Percentiles rank a stretch among this genome's conserved stretches.
phyloP scores from a whole-genome alignment of 2,113 vertebrate genomes.

The Saguinus imperator region DNA sequence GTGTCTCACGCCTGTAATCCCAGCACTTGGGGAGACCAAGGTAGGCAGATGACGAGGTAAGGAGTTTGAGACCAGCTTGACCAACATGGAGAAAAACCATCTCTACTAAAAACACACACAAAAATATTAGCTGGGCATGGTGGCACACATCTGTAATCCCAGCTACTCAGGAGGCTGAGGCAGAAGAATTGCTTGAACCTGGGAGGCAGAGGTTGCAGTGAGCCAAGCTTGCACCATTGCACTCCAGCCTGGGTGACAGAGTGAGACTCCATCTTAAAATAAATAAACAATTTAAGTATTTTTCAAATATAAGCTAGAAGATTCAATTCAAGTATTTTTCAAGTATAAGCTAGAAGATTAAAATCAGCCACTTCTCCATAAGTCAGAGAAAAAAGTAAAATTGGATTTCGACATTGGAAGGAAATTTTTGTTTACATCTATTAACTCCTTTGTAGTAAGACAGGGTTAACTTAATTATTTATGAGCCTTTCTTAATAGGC shows the following conservation, averaged over 20 bases:
- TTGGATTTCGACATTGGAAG: not conserved
- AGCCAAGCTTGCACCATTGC: not conserved
- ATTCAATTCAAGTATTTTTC: not conserved
- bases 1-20: not conserved
- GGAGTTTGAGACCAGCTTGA: not conserved
- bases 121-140: too few species aligned
- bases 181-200: not conserved
- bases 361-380: not conserved
- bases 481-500: slow-evolving; percentile 45
- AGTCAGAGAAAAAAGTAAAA: not conserved
- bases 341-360: not conserved
- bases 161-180: not conserved
- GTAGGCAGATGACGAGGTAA: not conserved
- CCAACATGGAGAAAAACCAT: not conserved
- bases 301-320: not conserved
- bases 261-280: not conserved
- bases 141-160: not conserved
- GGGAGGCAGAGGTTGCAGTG: not conserved
- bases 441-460: slow-evolving; percentile 7
- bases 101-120: not conserved
- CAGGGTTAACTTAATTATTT: slow-evolving; percentile 54
- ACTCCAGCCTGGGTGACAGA: not conserved
- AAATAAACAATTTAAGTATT: not conserved
- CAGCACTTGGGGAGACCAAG: not conserved
- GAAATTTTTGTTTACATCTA: slow-evolving; percentile 8